These are phyloP conservation scores for Rhizoglyphus robini DNA, from an alignment of 1,140 invertebrate genomes.

Conservation along the genomic window DNA sequence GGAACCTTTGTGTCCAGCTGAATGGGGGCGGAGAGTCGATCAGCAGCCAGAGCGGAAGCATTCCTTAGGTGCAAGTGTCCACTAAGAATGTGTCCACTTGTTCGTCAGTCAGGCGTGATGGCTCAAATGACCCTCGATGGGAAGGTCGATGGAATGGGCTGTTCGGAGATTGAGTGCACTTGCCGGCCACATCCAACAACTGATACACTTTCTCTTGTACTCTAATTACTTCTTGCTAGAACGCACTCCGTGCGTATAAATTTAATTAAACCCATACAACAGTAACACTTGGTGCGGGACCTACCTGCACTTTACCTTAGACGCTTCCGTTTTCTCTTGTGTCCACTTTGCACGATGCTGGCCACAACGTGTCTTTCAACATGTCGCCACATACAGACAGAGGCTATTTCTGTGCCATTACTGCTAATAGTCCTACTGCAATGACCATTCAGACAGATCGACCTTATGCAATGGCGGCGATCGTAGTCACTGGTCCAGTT, in stretches of 20 bases:
- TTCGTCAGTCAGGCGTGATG: not conserved
- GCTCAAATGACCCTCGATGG: not conserved
- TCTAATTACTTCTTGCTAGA: slow-evolving; percentile 2
- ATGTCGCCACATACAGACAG: no score
- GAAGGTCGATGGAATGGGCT: not conserved
- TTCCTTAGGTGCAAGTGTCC: not conserved
- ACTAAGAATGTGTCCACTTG: not conserved
- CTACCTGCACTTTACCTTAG: not conserved
- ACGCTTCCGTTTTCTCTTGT: not conserved
- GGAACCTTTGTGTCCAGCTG: no score
- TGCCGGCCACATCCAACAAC: not conserved
- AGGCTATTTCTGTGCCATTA: no score
- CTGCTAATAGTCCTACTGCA: no score
- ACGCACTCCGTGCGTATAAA: not conserved
- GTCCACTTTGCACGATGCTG: no score
- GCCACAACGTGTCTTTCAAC: no score
- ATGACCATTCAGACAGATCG: no score
- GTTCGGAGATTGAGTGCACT: not conserved
- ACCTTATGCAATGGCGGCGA: not conserved
- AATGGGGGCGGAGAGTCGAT: no score
- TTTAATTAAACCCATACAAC: slow-evolving; percentile 3
- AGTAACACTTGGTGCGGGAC: not conserved
- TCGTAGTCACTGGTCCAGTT: no score
- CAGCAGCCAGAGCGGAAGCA: slow-evolving; percentile 2
- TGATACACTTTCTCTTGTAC: not conserved